Base-by-base conservation (phyloP, 2,888 invertebrate genomes). In the Chaitophorus viminalis region DNA sequence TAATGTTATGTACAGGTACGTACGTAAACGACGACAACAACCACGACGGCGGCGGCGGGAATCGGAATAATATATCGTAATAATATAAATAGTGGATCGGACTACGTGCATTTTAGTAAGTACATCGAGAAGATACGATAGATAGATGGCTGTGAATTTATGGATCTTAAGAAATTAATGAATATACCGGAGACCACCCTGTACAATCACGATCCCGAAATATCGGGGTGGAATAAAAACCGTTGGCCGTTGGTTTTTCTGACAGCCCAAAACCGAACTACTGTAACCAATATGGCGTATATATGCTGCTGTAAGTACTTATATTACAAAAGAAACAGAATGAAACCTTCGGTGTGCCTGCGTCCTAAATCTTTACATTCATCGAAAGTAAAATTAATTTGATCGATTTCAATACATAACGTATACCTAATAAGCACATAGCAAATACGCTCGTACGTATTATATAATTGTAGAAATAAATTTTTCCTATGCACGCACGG, bases 111-210 rank as follows among this genome's bases (percentile, higher is more conserved):
- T 60, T 3, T 60, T 6, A 25, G 11, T 25, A n/a, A n/a, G 21
- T 17, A 54, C 11, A 54, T 60, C 25, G 60, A n/a, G 60, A 6
- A 18, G 60, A 1, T 60, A 6, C 60, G 60, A n/a, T n/a, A n/a
- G n/a, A n/a, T n/a, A 68, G 60, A 68, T 81, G 65, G 29, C 46
- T 17, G 3, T 70, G 36, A 60, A 84, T 75, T 84, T 84, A 84
- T 84, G 84, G 60, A 29, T 6, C 29, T 18, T 74, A 29, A 17
- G 46, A 39, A 76, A 76, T 29, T 25, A 33, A 46, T 60, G n/a
- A 75, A 36, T 36, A 60, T 39, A 29, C 76, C 11, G 65, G 46
- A 84, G 84, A 84, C 75, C 84, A 76, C 84, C 76, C 84, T 84
- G 84, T 68, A 65, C 65, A 76, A 65, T 65, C 76, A 84, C 84